Conservation (phyloP, 2,888 invertebrate species). For the Kryphioiulus occultus region DNA sequence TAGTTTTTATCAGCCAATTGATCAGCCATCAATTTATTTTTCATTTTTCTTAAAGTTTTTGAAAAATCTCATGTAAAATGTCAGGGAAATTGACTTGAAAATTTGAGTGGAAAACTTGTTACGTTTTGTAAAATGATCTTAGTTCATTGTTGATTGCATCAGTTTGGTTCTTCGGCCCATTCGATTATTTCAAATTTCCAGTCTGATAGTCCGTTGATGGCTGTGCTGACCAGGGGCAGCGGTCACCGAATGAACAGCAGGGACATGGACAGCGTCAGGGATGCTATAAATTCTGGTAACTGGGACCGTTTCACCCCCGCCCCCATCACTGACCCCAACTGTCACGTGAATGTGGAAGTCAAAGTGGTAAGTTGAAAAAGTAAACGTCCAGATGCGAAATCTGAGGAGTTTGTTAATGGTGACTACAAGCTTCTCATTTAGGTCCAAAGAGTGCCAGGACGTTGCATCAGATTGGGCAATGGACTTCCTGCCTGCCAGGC, state of each 20-base stretch:
- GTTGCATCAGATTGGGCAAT: conserved; percentile 55
- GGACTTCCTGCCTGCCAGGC: conserved; percentile 56
- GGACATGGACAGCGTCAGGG: conserved; percentile 45
- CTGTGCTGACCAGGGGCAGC: neutral
- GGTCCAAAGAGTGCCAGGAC: conserved; percentile 56
- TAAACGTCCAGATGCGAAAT: too few relatives aligned
- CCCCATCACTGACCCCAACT: conserved; percentile 50
- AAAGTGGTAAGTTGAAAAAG: conserved; percentile 53
- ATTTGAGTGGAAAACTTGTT: too few relatives aligned
- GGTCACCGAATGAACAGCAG: conserved; percentile 6
- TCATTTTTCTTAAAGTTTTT: too few relatives aligned
- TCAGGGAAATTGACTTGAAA: too few relatives aligned
- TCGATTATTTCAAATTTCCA: neutral
- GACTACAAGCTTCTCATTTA: conserved; percentile 41
- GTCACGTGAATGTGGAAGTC: conserved; percentile 54
- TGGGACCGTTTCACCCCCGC: conserved; percentile 51
- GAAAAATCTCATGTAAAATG: too few relatives aligned
- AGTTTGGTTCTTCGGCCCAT: too few relatives aligned
- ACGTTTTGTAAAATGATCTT: too few relatives aligned
- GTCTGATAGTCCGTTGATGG: conserved; percentile 42
- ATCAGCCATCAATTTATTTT: too few relatives aligned
- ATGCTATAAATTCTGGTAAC: conserved; percentile 46
- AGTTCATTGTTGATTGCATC: too few relatives aligned
- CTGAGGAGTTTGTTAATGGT: neutral
- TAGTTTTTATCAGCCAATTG: too few relatives aligned